Evolutionary conservation across 2,797 vertebrate species (phyloP), one percentile per base, ranked within the genome.

Genomic region (Pterois miles): DNA sequence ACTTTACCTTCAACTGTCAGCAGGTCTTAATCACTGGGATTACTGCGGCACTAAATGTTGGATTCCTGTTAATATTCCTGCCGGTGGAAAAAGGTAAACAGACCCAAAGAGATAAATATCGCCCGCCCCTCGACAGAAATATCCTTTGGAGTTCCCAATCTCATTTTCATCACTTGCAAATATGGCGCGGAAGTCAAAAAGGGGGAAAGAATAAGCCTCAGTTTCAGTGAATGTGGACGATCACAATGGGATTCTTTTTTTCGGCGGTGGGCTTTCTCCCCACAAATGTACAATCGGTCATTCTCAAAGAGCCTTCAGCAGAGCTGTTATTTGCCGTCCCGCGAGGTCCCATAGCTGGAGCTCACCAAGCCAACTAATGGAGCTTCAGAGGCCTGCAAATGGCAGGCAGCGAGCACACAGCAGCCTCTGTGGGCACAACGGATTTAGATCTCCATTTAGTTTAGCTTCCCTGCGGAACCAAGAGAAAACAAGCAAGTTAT

Each of bases 11-110:
- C 92, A 93, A 89, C 95, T 97, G 96, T 97, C 96, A 96, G 95
- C 94, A 92, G 92, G 85, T 95, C 93, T 95, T 97, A 96, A 98
- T 97, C 96, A 96, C 93, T 63, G 83, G 95, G 95, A 97, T 96
- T 97, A 98, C 94, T 92, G 93, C 86, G 90, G 92, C 91, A 82
- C 91, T 95, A 95, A 96, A 96, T 92, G 91, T 92, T 91, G 96
- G 94, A 95, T 91, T 86, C 91, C 90, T 90, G 88, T 93, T 96
- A 96, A 96, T 97, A 96, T 95, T 96, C 93, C 88, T 93, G 92
- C 89, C 74, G 86, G 75, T 90, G 94, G 40, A 96, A 95, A 96
- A 95, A 94, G 91, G 93, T 93, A 95, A 96, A 94, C 90, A 91
- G 86, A 93, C 85, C 71, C 81, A 83, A 87, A 92, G 74, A 94